phyloP scores from a whole-genome alignment of 2,797 vertebrate genomes.

The Etheostoma perlongum region DNA sequence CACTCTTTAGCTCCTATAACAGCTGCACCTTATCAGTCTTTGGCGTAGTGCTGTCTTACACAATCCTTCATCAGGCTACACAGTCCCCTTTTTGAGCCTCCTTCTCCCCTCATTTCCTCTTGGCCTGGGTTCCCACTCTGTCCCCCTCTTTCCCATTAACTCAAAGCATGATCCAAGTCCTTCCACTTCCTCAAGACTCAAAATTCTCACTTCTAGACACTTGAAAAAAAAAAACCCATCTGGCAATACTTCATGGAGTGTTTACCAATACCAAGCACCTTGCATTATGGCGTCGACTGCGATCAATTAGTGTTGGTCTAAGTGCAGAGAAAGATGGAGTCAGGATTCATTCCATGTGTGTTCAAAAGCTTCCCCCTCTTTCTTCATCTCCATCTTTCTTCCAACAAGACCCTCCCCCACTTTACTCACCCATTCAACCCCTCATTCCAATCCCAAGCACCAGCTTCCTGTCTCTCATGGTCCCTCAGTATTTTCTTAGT shows the following conservation, averaged over 20 bases:
- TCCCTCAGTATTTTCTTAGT: slow-evolving; percentile 39
- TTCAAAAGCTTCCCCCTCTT: slow-evolving; percentile 27
- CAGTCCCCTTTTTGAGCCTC: slow-evolving; percentile 55
- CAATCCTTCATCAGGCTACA: slow-evolving; percentile 61
- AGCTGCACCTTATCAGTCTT: slow-evolving; percentile 84
- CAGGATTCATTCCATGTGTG: background rate
- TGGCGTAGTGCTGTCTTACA: slow-evolving; percentile 70
- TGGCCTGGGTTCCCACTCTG: slow-evolving; percentile 46
- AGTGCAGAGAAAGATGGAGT: background rate
- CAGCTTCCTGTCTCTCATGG: slow-evolving; percentile 72
- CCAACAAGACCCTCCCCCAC: slow-evolving; percentile 67
- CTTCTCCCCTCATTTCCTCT: slow-evolving; percentile 71
- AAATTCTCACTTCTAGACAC: slow-evolving; percentile 2
- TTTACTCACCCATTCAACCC: slow-evolving; percentile 57
- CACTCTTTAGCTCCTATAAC: slow-evolving; percentile 54
- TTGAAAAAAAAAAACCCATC: slow-evolving; percentile 24
- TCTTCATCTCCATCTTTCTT: slow-evolving; percentile 50
- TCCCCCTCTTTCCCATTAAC: slow-evolving; percentile 58
- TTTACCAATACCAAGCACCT: background rate
- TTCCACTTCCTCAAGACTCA: slow-evolving; percentile 28
- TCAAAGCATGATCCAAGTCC: slow-evolving; percentile 43
- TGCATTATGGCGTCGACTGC: background rate
- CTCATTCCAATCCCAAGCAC: slow-evolving; percentile 74
- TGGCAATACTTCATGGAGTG: background rate
- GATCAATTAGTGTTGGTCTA: background rate